Evolutionary conservation across 2,888 invertebrate species (phyloP).

Genomic region (Herminia tarsipennalis): DNA sequence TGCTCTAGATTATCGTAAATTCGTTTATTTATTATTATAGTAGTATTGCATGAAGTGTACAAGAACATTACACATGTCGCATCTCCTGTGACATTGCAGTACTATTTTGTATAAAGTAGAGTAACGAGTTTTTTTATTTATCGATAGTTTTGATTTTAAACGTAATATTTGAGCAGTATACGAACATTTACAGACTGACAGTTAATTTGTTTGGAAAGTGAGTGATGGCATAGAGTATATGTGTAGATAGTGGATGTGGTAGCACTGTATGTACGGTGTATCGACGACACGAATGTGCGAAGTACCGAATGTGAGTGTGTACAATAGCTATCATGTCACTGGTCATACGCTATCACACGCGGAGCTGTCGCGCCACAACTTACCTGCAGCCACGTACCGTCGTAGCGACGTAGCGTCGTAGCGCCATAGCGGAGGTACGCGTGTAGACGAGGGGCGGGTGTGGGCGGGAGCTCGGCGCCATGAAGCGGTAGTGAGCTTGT

Average conservation of each 20-base stretch:
- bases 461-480: constrained; percentile 35
- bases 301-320: constrained; percentile 23
- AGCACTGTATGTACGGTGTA: constrained; percentile 59
- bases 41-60: constrained; percentile 74
- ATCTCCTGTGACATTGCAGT: constrained; percentile 66
- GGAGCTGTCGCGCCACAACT: constrained; percentile 38
- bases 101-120: constrained; percentile 48
- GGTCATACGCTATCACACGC: constrained; percentile 28
- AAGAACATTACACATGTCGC: constrained; percentile 70
- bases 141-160: constrained; percentile 36
- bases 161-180: constrained; percentile 34
- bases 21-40: constrained; percentile 52
- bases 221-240: constrained; percentile 58
- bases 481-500: constrained; percentile 79
- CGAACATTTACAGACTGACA: constrained; percentile 50
- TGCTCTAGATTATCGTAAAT: constrained; percentile 72
- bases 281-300: constrained; percentile 18
- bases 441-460: constrained; percentile 15
- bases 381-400: constrained; percentile 51
- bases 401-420: constrained; percentile 18
- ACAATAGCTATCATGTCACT: constrained; percentile 35
- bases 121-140: constrained; percentile 36
- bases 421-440: constrained; percentile 6
- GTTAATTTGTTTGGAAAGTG: constrained; percentile 76
- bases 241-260: constrained; percentile 80